Base-by-base conservation (phyloP, 2,888 invertebrate species). In the Amorpha juglandis region DNA sequence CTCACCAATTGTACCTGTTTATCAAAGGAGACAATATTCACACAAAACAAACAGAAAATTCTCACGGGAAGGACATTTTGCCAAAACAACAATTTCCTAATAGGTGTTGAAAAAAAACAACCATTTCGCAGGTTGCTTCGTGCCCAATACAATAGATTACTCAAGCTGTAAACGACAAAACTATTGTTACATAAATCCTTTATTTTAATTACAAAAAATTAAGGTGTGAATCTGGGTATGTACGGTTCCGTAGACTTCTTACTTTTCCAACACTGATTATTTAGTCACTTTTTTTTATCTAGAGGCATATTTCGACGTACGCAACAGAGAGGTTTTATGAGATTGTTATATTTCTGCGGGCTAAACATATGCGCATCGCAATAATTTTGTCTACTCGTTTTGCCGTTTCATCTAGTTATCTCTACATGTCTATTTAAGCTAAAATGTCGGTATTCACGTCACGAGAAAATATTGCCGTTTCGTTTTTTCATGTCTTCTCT, bases 121-220 rank as follows among this genome's bases (percentile, higher is more conserved):
- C 38, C 38, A 42, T 58, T 58, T 42, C 9, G 19, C 42, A 58
- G 58, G 58, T 58, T 58, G 58, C 55, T 58, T 38, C 58, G 58
- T 58, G 58, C 19, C 38, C 1, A 58, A 42, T 42, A 58, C 58
- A 58, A 58, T 58, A 33, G 42, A 12, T 42, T 58, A 58, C 42
- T 38, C 55, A 58, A 58, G 42, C 38, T 2, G n/a, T 27, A 33
- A 11, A 9, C 19, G 45, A 45, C 14, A 45, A 58, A 19, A 42
- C 58, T 19, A 42, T 58, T 58, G 58, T 58, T 16, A 50, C 9
- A 7, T 19, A 38, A 69, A 69, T 64, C 69, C 70, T 68, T 70
- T 70, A 65, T 64, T 64, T 62, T 47, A 51, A 52, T 42, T 42
- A 58, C 58, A 51, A 35, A 47, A 35, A 53, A 63, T 45, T 12